Conservation (phyloP, 2,113 vertebrate genomes). For the Cinclus cinclus region DNA sequence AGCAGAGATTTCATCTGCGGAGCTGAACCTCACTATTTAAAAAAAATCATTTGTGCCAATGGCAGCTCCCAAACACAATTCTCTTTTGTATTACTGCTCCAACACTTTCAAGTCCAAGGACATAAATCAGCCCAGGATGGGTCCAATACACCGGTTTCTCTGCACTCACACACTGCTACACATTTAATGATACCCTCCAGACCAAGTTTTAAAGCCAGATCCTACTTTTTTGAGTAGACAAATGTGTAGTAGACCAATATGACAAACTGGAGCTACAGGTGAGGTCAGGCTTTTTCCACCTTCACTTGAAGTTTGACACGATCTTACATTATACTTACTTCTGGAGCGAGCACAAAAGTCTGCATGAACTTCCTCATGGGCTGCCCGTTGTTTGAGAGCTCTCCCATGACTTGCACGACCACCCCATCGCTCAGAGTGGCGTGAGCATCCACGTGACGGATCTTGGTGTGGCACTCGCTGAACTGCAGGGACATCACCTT, state of each 20-base stretch:
- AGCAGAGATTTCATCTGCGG: not conserved
- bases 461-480: conserved; percentile 97
- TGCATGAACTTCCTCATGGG: conserved; percentile 99
- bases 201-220: not conserved
- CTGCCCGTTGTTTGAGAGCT: conserved; percentile 93
- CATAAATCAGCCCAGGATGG: not conserved
- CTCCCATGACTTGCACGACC: conserved; percentile 96
- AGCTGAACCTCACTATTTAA: not conserved
- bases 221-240: not conserved
- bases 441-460: conserved; percentile 95
- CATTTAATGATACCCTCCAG: not conserved
- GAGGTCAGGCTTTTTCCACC: not conserved
- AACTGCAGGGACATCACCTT: conserved; percentile 98
- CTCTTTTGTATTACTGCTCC: not conserved
- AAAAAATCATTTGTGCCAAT: not conserved
- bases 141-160: not conserved
- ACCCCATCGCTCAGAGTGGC: conserved; percentile 94
- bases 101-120: not conserved
- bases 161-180: not conserved
- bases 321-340: conserved; percentile 72
- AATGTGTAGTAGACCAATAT: no score
- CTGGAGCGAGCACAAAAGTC: conserved; percentile 96
- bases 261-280: not conserved
- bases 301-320: not conserved
- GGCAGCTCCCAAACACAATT: not conserved